A percentile compares a stretch with the other conserved stretches of the same genome.
Conservation (phyloP, 30 jellyfish, hydroid and myxozoan species). For the Aurelia aurita region DNA sequence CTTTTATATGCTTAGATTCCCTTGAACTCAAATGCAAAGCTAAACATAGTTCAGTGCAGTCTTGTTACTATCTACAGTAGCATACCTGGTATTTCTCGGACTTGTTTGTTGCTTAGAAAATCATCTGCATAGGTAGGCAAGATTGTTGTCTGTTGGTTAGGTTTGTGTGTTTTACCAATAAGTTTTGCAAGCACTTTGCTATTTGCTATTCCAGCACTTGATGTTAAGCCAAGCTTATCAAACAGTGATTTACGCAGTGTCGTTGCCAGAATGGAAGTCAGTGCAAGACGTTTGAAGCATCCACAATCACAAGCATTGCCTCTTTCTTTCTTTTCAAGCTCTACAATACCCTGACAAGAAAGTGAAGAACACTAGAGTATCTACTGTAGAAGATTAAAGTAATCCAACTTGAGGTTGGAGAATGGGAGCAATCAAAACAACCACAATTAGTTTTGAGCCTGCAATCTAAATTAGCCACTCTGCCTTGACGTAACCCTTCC, state of each 20-base stretch:
- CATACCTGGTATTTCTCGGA: conserved; percentile 76
- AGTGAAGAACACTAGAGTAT: no score
- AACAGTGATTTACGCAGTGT: conserved; percentile 47
- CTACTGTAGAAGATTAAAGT: no score
- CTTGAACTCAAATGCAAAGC: no score
- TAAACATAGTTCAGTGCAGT: no score
- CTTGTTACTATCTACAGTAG: no score
- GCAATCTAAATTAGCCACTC: no score
- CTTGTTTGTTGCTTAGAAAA: conserved; percentile 37
- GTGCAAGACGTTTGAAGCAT: conserved; percentile 57
- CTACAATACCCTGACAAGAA: conserved; percentile 7
- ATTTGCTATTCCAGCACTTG: conserved; percentile 82
- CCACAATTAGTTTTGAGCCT: no score
- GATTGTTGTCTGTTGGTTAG: conserved; percentile 85
- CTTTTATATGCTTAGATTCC: no score
- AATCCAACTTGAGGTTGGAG: no score
- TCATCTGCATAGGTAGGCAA: conserved; percentile 64
- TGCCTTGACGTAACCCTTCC: no score
- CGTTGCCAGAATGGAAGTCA: conserved; percentile 59
- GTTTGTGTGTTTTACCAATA: conserved; percentile 80
- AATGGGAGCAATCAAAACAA: no score
- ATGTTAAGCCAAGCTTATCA: conserved; percentile 63
- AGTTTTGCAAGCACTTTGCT: conserved; percentile 80
- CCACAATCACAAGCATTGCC: conserved; percentile 70
- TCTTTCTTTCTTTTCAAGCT: conserved; percentile 7